phyloP scores from a whole-genome alignment of 2,113 vertebrate genomes.

The Capreolus pygargus region DNA sequence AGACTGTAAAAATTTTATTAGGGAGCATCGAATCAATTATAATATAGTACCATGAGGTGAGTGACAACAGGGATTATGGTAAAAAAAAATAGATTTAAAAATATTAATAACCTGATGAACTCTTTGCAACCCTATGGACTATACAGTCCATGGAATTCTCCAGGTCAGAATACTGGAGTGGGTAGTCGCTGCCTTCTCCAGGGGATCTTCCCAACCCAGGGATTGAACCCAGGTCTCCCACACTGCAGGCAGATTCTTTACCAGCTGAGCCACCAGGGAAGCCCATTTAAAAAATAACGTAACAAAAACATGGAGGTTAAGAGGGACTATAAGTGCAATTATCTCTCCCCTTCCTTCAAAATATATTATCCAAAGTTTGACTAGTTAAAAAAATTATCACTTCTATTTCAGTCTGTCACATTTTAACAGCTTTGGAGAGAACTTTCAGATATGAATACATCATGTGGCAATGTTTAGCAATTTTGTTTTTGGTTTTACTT shows the following conservation, averaged over 20 bases:
- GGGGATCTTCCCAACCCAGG: not conserved
- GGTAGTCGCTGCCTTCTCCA: not conserved
- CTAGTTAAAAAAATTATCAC: not conserved
- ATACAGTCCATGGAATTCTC: not conserved
- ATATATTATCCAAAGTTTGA: not conserved
- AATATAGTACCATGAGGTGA: not conserved
- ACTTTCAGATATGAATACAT: not conserved
- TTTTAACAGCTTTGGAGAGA: not conserved
- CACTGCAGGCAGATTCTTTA: not conserved
- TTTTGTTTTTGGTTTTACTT: not conserved
- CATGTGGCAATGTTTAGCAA: not conserved
- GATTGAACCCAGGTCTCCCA: not conserved
- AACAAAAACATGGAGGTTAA: not conserved
- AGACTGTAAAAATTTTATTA: not conserved
- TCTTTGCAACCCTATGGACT: not conserved
- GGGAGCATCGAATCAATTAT: not conserved
- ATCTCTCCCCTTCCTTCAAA: not conserved
- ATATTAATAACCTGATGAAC: not conserved
- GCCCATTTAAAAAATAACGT: constrained; percentile 2
- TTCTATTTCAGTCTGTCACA: not conserved
- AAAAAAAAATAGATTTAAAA: not conserved
- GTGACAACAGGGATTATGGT: not conserved
- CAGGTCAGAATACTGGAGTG: not conserved
- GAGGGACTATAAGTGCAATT: not conserved
- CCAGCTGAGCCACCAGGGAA: not conserved